phyloP scores from a whole-genome alignment of 2,113 vertebrate species.

The Brachypteracias leptosomus region DNA sequence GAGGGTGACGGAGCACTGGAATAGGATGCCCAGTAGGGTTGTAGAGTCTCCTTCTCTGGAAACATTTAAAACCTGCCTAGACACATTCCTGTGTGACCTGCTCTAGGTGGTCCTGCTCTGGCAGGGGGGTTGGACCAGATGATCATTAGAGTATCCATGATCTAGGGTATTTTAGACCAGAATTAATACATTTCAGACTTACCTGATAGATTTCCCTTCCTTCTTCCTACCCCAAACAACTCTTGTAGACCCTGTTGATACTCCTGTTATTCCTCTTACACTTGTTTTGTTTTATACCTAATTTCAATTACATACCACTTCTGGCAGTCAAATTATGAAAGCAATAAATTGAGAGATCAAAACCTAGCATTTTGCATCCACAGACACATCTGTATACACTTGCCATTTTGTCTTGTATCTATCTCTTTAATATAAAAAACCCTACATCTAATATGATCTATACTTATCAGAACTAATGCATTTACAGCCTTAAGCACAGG shows the following conservation, averaged over 20 bases:
- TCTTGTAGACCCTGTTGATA: background rate
- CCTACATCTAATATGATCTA: background rate
- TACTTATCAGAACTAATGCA: background rate
- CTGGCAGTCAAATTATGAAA: background rate
- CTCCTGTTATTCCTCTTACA: background rate
- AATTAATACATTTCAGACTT: background rate
- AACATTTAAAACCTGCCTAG: too few relatives aligned
- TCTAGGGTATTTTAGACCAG: background rate
- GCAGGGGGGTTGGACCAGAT: too few relatives aligned
- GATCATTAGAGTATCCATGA: background rate
- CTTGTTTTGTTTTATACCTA: background rate
- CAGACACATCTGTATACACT: fast-evolving
- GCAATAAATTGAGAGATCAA: background rate
- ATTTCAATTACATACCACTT: background rate
- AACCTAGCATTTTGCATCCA: background rate
- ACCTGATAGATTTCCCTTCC: background rate
- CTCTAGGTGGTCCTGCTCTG: too few relatives aligned
- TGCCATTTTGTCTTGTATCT: background rate
- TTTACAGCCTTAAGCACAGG: background rate
- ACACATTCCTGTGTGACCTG: too few relatives aligned
- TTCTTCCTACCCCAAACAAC: background rate
- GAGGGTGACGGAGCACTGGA: too few relatives aligned
- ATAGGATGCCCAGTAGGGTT: too few relatives aligned
- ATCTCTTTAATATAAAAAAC: background rate
- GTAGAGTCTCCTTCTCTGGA: too few relatives aligned